Conservation (phyloP, 2,888 invertebrate genomes). For the Plemyria rubiginata region DNA sequence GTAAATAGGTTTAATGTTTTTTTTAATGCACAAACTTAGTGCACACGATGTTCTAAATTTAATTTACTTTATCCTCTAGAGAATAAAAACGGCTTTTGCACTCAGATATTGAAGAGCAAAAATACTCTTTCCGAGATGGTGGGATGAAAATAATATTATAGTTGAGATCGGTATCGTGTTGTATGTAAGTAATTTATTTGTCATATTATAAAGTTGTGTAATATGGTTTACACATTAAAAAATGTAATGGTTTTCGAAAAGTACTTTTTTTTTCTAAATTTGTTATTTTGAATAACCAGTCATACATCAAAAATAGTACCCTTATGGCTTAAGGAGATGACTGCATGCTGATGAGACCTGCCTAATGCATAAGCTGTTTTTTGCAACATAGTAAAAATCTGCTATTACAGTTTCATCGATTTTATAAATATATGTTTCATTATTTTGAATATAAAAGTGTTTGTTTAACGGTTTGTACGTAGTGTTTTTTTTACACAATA, state of each 20-base stretch:
- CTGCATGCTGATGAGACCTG: constrained; percentile 12
- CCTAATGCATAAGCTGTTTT: neutral
- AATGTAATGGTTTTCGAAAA: constrained; percentile 12
- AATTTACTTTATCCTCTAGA: no score
- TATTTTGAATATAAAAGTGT: neutral
- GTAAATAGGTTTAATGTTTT: no score
- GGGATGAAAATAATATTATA: constrained; percentile 57
- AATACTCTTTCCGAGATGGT: no score
- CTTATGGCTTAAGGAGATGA: constrained; percentile 27
- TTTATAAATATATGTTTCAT: neutral
- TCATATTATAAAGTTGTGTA: neutral
- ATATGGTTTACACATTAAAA: constrained; percentile 9
- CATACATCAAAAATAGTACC: constrained; percentile 42
- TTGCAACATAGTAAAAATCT: neutral
- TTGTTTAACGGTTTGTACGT: neutral
- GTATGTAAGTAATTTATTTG: constrained; percentile 40
- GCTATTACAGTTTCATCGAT: neutral
- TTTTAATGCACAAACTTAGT: no score
- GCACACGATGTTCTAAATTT: no score
- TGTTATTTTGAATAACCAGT: constrained; percentile 31
- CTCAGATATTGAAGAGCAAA: no score
- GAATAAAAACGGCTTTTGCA: no score
- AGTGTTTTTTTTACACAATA: neutral
- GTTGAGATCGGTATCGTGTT: constrained; percentile 80
- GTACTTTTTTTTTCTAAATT: constrained; percentile 1